These are phyloP conservation scores for Phyllotreta cruciferae DNA, from an alignment of 2,888 invertebrate genomes.

Conservation along the genomic window DNA sequence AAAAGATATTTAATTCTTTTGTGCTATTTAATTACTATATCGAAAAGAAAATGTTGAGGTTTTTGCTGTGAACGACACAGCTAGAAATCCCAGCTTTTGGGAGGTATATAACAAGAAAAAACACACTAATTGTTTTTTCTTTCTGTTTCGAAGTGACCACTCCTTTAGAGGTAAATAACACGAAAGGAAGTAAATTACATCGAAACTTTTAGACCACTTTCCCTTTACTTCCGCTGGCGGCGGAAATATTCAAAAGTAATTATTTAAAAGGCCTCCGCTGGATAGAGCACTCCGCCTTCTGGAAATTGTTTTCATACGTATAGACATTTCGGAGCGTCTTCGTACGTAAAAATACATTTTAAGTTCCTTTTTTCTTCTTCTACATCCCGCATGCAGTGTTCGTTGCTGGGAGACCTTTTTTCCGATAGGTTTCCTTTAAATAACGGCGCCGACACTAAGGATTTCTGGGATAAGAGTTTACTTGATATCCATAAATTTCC, in stretches of 20 bases:
- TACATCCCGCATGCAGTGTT: too few relatives aligned
- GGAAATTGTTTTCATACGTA: slow-evolving; percentile 9
- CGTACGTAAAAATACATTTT: too few relatives aligned
- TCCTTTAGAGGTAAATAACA: slow-evolving; percentile 12
- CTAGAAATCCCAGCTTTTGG: neutral
- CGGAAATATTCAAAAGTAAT: slow-evolving; percentile 7
- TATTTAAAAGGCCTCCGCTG: slow-evolving; percentile 2
- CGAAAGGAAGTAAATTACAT: slow-evolving; percentile 14
- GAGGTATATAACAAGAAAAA: neutral
- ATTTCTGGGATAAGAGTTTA: too few relatives aligned
- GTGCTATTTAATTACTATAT: neutral
- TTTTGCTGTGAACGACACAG: neutral
- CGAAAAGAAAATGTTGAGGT: neutral
- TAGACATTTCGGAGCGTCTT: neutral
- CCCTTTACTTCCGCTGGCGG: slow-evolving; percentile 4
- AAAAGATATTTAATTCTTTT: too few relatives aligned
- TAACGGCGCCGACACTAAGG: too few relatives aligned
- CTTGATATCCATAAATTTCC: too few relatives aligned
- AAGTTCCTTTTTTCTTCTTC: too few relatives aligned
- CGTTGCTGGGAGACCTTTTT: too few relatives aligned
- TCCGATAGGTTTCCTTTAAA: too few relatives aligned
- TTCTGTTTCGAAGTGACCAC: slow-evolving; percentile 12
- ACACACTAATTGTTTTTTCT: slow-evolving; percentile 2
- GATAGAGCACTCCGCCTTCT: neutral
- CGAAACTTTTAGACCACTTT: slow-evolving; percentile 11